Base-by-base conservation (phyloP, 2,797 vertebrate species). In the Salmo trutta region DNA sequence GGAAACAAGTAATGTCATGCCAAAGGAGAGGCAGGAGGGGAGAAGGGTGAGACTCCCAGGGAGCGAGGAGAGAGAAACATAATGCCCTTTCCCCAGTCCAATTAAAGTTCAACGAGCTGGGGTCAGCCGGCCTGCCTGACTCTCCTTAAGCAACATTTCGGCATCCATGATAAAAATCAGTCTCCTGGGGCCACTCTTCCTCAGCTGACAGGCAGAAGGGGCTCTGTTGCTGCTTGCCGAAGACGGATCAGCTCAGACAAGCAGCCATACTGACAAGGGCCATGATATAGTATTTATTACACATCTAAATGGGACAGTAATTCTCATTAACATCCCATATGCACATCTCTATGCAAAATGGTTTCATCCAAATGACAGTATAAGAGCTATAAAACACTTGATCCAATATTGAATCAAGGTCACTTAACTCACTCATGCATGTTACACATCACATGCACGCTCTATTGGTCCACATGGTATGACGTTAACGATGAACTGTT, bases 41-140 rank as follows among this genome's bases (percentile, higher is more conserved):
- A 10, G 19, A n/a, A 47, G 51, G 6, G 71, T 17, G 17, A 29
- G 24, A 73, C 16, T 73, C 52, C 29, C 17, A 53, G 31, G 29
- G 51, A 53, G 52, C 29, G 29, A 5, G 68, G 16, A 54, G 51
- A 29, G 15, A 53, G 27, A 54, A 19, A 56, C 71, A 31, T 21
- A 67, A 81, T 47, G 10, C 41, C 10, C 41, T 47, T 47, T 72
- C 79, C 53, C 77, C 53, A 53, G 59, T 74, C 78, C 78, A 82
- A 79, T 82, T 80, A 84, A 76, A 84, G 71, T 62, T 59, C 65
- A 80, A 76, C 15, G 21, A 75, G 47, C 70, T 81, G 52, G 67
- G 51, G 75, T 78, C 75, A 75, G 71, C 67, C 64, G 66, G 74
- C 71, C 76, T 80, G 69, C 70, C 62, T 79, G 51, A 75, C 41